These are phyloP conservation scores for Coecobrya sp. DNA, from an alignment of 2,888 invertebrate species.

Conservation along the genomic window DNA sequence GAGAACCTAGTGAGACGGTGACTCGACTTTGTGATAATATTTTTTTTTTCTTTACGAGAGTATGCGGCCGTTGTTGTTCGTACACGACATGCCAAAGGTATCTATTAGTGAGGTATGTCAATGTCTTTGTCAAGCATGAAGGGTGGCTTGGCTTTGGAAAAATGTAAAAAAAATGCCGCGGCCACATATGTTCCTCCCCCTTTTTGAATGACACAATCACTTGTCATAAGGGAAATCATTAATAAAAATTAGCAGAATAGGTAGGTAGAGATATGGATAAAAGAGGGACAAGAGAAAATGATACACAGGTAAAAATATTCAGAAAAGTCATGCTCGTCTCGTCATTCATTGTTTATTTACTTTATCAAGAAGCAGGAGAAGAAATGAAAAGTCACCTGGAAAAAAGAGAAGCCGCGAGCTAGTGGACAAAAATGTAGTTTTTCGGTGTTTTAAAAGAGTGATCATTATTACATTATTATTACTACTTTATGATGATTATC, in stretches of 20 bases:
- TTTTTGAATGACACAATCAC: slow-evolving; percentile 41
- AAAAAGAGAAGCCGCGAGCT: slow-evolving; percentile 17
- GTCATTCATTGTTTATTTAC: slow-evolving; percentile 30
- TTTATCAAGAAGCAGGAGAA: slow-evolving; percentile 6
- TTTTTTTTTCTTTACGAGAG: no score
- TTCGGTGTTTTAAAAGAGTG: slow-evolving; percentile 3
- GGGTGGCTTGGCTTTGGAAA: background rate
- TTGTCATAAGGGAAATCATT: slow-evolving; percentile 37
- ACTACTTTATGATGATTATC: slow-evolving; percentile 8
- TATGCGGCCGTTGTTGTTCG: background rate
- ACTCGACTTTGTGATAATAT: background rate
- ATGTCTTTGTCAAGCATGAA: slow-evolving; percentile 61
- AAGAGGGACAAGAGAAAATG: background rate
- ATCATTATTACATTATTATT: slow-evolving; percentile 25
- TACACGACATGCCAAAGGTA: slow-evolving; percentile 58
- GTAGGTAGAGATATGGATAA: background rate
- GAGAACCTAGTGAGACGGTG: slow-evolving; percentile 20
- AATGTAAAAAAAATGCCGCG: slow-evolving; percentile 25
- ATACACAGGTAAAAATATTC: background rate
- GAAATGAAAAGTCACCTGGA: slow-evolving; percentile 49
- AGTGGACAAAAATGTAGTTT: background rate
- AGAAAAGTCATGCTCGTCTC: background rate
- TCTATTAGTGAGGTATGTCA: slow-evolving; percentile 77
- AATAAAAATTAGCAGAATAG: slow-evolving; percentile 58
- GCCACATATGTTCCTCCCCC: slow-evolving; percentile 6